phyloP scores from a whole-genome alignment of 2,888 invertebrate genomes.

The Julus scandinavius region DNA sequence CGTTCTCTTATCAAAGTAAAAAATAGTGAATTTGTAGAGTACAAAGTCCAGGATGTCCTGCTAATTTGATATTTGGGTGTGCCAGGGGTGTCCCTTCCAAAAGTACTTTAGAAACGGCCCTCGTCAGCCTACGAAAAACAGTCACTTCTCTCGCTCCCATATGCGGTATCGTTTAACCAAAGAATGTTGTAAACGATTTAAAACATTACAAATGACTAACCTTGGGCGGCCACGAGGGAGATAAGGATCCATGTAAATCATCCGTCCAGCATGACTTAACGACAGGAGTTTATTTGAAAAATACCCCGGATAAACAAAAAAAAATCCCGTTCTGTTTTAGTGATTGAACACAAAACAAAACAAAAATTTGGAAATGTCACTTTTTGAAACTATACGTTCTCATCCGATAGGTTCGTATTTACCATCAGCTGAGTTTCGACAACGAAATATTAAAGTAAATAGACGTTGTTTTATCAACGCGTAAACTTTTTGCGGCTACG shows the following conservation, averaged over 20 bases:
- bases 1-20: no score
- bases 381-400: not conserved
- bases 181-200: not conserved
- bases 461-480: not conserved
- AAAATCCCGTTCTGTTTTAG: not conserved
- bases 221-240: slow-evolving; percentile 14
- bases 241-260: slow-evolving; percentile 25
- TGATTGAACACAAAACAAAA: not conserved
- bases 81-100: no score
- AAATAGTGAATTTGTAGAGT: no score
- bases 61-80: no score
- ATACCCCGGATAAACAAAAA: not conserved
- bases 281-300: not conserved
- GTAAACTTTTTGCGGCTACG: not conserved
- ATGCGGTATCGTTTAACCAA: slow-evolving; percentile 5
- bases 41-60: no score
- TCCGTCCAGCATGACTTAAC: slow-evolving; percentile 10
- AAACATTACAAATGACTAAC: not conserved
- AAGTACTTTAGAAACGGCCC: not conserved
- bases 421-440: slow-evolving; percentile 4
- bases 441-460: not conserved
- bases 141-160: not conserved
- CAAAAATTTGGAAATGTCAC: not conserved
- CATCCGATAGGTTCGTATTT: not conserved
- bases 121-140: not conserved